phyloP scores from a whole-genome alignment of 2,888 invertebrate species.

The Dolichomitus sp. region DNA sequence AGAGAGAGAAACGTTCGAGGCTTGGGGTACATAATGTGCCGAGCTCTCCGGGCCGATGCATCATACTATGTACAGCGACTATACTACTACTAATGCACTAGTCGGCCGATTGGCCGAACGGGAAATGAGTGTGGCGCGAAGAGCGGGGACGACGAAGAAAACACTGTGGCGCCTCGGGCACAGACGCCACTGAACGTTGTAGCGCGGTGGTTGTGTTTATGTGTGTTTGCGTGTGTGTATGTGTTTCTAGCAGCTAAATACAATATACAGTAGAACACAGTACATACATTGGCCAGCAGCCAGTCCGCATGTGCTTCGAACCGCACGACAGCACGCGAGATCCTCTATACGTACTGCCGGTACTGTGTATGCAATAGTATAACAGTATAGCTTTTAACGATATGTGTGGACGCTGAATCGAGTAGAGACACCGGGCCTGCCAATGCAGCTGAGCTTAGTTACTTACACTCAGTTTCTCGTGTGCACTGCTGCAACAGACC shows the following conservation, averaged over 20 bases:
- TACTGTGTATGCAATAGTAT: neutral
- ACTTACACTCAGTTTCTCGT: neutral
- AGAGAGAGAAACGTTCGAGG: neutral
- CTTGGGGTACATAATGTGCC: neutral
- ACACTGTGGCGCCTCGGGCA: constrained; percentile 74
- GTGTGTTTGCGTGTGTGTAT: constrained; percentile 21
- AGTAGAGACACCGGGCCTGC: constrained; percentile 16
- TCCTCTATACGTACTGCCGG: neutral
- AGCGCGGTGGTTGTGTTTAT: neutral
- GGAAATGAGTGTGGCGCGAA: constrained; percentile 26
- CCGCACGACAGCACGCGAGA: constrained; percentile 6
- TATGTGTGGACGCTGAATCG: neutral
- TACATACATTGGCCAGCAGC: constrained; percentile 18
- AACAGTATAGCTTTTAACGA: neutral
- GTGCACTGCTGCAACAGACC: neutral
- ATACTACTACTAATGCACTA: neutral
- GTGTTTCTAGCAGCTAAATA: neutral
- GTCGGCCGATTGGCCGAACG: constrained; percentile 28
- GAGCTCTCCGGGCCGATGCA: neutral
- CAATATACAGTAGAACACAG: constrained; percentile 8
- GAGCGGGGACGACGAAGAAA: constrained; percentile 43
- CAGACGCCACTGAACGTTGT: constrained; percentile 72
- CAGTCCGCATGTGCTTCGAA: constrained; percentile 19
- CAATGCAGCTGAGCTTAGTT: neutral
- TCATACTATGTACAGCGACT: neutral